Conservation (phyloP, 2,797 vertebrate species). For the Columba guinea region DNA sequence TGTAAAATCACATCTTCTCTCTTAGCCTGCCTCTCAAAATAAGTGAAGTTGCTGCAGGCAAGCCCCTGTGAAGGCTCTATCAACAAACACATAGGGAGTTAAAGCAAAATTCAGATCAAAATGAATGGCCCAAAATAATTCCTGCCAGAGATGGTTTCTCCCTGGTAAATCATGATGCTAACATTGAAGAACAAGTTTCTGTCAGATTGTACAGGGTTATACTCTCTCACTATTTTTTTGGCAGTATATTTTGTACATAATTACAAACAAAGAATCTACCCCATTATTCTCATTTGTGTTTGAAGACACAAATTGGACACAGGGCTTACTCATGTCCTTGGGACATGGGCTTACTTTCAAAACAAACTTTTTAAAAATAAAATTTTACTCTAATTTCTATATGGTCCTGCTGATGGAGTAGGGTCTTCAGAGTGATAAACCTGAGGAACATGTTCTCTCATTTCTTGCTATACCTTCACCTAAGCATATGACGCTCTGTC, state of each 20-base stretch:
- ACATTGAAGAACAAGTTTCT: neutral
- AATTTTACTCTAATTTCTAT: neutral
- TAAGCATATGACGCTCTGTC: neutral
- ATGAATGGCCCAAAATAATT: neutral
- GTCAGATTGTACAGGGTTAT: neutral
- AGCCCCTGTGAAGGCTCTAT: neutral
- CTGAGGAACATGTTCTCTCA: accelerated
- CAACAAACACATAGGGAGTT: neutral
- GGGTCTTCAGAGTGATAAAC: neutral
- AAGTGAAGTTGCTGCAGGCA: neutral
- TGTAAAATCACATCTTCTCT: neutral
- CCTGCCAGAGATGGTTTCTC: neutral
- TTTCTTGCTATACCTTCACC: neutral
- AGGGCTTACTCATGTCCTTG: neutral
- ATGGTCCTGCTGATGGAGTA: neutral
- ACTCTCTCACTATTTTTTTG: neutral
- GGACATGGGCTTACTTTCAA: neutral
- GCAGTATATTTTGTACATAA: neutral
- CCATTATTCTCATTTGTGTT: neutral
- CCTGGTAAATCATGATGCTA: neutral
- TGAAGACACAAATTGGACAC: neutral
- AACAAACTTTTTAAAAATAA: neutral
- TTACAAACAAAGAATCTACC: neutral
- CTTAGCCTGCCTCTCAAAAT: neutral
- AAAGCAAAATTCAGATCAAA: neutral